These are phyloP conservation scores for Oplegnathus fasciatus DNA, from an alignment of 2,113 vertebrate species.

Conservation along the genomic window DNA sequence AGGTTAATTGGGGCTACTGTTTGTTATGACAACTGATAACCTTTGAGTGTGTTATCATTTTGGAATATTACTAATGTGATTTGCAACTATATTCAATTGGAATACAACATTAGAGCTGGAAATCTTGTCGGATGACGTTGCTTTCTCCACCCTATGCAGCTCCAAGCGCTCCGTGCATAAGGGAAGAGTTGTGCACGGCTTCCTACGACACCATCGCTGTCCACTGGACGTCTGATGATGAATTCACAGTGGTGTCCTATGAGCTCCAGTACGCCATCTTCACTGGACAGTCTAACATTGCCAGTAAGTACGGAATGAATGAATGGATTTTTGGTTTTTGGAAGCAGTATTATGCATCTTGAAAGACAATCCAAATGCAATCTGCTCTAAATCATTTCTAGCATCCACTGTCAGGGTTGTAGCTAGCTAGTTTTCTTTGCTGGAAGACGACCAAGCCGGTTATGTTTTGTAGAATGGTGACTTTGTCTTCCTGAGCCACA, in stretches of 20 bases:
- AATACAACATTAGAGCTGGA: neutral
- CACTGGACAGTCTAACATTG: constrained; percentile 95
- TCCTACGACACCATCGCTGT: constrained; percentile 98
- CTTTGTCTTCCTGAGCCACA: no score
- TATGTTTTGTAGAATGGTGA: no score
- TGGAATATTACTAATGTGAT: neutral
- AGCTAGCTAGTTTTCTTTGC: neutral
- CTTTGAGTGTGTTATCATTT: constrained; percentile 1
- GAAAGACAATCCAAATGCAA: neutral
- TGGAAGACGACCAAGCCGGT: neutral
- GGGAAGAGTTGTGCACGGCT: constrained; percentile 97
- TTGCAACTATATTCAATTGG: constrained; percentile 1
- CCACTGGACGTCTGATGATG: constrained; percentile 98
- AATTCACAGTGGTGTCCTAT: constrained; percentile 96
- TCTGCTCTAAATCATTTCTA: neutral
- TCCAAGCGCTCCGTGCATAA: constrained; percentile 88
- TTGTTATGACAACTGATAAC: neutral
- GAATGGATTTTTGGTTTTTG: neutral
- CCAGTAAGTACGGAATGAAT: constrained; percentile 89
- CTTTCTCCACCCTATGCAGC: constrained; percentile 58
- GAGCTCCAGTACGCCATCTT: constrained; percentile 98
- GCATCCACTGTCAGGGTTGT: neutral
- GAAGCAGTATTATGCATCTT: neutral
- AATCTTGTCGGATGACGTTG: neutral
- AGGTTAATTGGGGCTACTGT: constrained; percentile 42